Base-by-base conservation (phyloP, 2,888 invertebrate genomes). In the Pristionchus japonicus region DNA sequence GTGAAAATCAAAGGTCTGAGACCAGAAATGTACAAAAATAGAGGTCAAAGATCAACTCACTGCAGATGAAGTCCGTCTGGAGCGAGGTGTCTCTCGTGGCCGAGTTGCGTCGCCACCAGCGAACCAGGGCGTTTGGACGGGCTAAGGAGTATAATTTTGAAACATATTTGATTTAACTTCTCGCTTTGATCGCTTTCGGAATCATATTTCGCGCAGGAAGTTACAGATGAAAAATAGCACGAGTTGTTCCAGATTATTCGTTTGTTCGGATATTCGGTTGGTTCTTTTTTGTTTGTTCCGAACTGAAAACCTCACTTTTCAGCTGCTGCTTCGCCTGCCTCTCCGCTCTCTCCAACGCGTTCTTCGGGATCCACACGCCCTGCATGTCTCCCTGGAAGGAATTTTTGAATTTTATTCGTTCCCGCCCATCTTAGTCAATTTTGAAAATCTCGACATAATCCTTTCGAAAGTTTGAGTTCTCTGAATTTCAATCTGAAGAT, bases 321-420 rank as follows among this genome's bases (percentile, higher is more conserved):
- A 82, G 17, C 31, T 70, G n/a, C 74, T 49, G 34, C 23, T 86
- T 74, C 49, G 43, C 70, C 0, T 37, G 49, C 20, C 86, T 31
- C 3, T 86, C 86, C 47, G 70, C 86, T 70, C 87, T 47, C 34
- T 87, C 87, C 3, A 87, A 11, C 40, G 77, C 87, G 27, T 52
- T 77, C 43, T 87, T 87, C 77, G 87, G 87, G 20, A 87, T 87
- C 87, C 87, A 87, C 15, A 87, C 87, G n/a, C 87, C 87, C n/a
- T 57, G 57, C 61, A 57, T 43, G 13, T 34, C 31, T 6, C n/a
- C 23, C 87, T 80, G 52, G 6, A 52, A 77, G 1, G 3, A 15
- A 77, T 77, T n/a, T 77, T 74, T 40, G 40, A 37, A 74, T 40
- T 40, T 34, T 61, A 82, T n/a, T 6, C 31, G 7, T n/a, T 84